Evolutionary conservation across 30 jellyfish, hydroid and myxozoan species (phyloP).

Genomic region (Cassiopea andromeda): DNA sequence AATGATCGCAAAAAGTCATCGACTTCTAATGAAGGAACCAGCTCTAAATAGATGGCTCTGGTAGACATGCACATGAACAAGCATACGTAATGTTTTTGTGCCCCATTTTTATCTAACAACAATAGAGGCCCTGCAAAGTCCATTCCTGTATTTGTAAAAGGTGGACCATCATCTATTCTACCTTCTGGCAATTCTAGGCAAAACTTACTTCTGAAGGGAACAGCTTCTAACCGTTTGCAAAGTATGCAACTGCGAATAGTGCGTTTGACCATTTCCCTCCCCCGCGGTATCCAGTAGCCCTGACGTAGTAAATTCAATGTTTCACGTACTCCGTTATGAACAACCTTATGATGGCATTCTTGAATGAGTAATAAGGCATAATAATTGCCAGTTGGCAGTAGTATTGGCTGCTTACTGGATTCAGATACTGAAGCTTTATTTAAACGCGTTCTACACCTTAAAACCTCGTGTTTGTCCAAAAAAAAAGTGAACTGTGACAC

Average conservation of each 20-base stretch:
- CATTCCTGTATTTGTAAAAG: conserved; percentile 54
- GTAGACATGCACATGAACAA: conserved; percentile 60
- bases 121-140: conserved; percentile 63
- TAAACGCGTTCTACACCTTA: conserved; percentile 56
- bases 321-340: conserved; percentile 57
- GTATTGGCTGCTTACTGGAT: conserved; percentile 61
- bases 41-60: conserved; percentile 58
- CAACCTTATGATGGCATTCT: conserved; percentile 60
- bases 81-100: conserved; percentile 45
- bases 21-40: conserved; percentile 42
- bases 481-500: conserved; percentile 55
- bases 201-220: conserved; percentile 48
- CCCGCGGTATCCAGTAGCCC: conserved; percentile 68
- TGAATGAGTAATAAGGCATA: conserved; percentile 18
- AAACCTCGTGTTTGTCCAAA: conserved; percentile 36
- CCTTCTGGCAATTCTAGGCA: conserved; percentile 37
- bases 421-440: conserved; percentile 48
- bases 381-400: conserved; percentile 46
- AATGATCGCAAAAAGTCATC: conserved; percentile 64
- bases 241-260: conserved; percentile 29
- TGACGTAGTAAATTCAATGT: conserved; percentile 58
- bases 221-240: conserved; percentile 57
- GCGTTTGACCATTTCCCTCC: conserved; percentile 68
- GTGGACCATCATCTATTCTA: conserved; percentile 68
- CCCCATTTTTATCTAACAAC: conserved; percentile 4